These are phyloP conservation scores for Vulpes lagopus DNA, from an alignment of 2,113 vertebrate genomes.

Conservation along the genomic window DNA sequence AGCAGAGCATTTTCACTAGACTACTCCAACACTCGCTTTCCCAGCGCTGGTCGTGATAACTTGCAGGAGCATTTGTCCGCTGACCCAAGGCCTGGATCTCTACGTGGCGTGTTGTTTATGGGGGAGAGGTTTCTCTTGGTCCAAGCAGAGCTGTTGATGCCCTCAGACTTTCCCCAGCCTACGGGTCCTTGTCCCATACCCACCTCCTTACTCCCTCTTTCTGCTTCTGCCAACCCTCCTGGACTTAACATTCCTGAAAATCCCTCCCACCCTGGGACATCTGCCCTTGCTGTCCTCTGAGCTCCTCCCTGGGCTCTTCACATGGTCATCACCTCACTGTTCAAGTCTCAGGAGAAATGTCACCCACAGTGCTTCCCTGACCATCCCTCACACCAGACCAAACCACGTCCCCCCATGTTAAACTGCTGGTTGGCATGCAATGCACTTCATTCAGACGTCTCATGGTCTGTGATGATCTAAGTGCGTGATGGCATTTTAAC, in stretches of 20 bases:
- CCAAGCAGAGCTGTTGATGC: not conserved
- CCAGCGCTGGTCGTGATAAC: not conserved
- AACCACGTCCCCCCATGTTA: not conserved
- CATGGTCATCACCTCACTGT: not conserved
- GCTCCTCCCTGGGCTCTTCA: not conserved
- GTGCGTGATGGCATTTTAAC: not conserved
- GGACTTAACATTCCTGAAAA: not conserved
- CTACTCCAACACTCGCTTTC: not conserved
- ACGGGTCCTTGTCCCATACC: not conserved
- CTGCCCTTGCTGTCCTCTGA: not conserved
- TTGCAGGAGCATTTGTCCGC: not conserved
- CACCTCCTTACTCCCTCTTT: not conserved
- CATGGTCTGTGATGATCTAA: not conserved
- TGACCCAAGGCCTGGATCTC: not conserved
- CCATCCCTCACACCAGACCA: not conserved
- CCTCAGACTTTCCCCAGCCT: no score
- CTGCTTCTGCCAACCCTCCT: not conserved
- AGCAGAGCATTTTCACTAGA: constrained; percentile 29
- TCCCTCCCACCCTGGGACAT: not conserved
- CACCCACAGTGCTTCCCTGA: not conserved
- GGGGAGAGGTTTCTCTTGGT: not conserved
- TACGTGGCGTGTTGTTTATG: not conserved
- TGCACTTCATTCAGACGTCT: not conserved
- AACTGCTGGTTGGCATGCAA: not conserved
- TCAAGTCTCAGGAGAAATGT: not conserved